A percentile compares a stretch with the other conserved stretches of the same genome.
These are phyloP conservation scores for Rhineura floridana DNA, from an alignment of 2,113 vertebrate genomes.

Conservation along the genomic window DNA sequence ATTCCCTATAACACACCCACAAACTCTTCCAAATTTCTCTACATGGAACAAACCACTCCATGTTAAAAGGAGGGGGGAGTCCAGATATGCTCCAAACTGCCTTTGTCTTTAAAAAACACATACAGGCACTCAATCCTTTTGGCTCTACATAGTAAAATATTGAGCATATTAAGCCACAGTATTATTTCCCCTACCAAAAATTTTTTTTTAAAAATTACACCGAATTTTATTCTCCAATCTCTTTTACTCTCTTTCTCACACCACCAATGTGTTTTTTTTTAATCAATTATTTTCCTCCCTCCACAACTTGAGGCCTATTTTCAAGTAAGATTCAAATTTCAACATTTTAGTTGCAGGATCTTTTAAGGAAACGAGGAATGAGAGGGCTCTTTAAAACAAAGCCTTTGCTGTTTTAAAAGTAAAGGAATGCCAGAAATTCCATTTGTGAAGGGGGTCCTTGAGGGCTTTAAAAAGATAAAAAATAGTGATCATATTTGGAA, in stretches of 20 bases:
- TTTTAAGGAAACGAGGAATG: not conserved
- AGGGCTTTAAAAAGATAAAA: not conserved
- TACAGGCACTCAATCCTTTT: too few species aligned
- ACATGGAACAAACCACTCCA: not conserved
- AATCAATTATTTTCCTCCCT: not conserved
- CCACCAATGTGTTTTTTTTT: not conserved
- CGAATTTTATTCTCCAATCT: not conserved
- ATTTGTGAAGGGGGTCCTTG: not conserved
- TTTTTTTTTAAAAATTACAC: not conserved
- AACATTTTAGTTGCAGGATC: not conserved
- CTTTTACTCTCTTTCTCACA: not conserved
- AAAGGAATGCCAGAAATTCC: slow-evolving; percentile 2
- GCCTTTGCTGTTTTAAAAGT: not conserved
- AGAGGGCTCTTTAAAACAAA: not conserved
- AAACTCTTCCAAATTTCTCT: not conserved
- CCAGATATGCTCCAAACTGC: not conserved
- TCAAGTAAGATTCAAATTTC: not conserved
- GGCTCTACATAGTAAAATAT: not conserved
- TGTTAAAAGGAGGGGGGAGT: not conserved
- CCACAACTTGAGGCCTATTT: not conserved
- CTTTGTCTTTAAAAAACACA: not conserved
- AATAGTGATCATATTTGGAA: not conserved
- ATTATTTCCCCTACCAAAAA: not conserved
- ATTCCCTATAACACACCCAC: not conserved
- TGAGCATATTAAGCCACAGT: not conserved